Percentiles rank a stretch among this genome's conserved stretches.
phyloP scores from a whole-genome alignment of 2,888 invertebrate species.

The Netelia melanura region DNA sequence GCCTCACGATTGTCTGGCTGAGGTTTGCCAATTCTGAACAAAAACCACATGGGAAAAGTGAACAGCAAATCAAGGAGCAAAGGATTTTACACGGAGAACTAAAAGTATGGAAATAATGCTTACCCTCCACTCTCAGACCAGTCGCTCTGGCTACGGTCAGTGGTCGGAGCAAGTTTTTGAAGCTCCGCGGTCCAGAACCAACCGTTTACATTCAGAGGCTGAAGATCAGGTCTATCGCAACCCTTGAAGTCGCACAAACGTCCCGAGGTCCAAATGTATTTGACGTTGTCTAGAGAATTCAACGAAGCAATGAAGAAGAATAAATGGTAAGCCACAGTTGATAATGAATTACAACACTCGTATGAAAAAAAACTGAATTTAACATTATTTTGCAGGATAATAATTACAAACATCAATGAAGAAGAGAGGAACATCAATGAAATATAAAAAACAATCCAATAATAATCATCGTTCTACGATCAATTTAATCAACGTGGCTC shows the following conservation, averaged over 20 bases:
- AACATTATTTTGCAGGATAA: too few species aligned
- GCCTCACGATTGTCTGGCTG: slow-evolving; percentile 95
- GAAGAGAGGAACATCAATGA: neutral
- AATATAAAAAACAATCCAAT: neutral
- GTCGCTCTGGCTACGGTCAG: slow-evolving; percentile 93
- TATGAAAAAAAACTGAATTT: too few species aligned
- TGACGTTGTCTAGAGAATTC: slow-evolving; percentile 86
- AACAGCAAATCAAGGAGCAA: neutral
- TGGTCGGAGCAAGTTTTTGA: slow-evolving; percentile 94
- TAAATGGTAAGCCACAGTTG: neutral
- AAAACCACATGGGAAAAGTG: neutral
- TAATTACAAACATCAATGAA: neutral
- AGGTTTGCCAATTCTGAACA: slow-evolving; percentile 89
- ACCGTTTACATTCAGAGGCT: slow-evolving; percentile 92
- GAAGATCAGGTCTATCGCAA: slow-evolving; percentile 93
- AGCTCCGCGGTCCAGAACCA: slow-evolving; percentile 97
- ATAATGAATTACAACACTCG: too few species aligned
- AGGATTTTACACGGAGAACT: neutral
- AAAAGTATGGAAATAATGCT: slow-evolving; percentile 53
- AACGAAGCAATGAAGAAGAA: neutral
- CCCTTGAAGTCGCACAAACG: slow-evolving; percentile 96
- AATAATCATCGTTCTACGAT: neutral
- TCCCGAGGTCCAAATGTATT: slow-evolving; percentile 97
- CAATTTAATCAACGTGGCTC: slow-evolving; percentile 76
- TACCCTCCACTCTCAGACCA: slow-evolving; percentile 94